These are phyloP conservation scores for Lithosia quadra DNA, from an alignment of 2,888 invertebrate genomes.

Conservation along the genomic window DNA sequence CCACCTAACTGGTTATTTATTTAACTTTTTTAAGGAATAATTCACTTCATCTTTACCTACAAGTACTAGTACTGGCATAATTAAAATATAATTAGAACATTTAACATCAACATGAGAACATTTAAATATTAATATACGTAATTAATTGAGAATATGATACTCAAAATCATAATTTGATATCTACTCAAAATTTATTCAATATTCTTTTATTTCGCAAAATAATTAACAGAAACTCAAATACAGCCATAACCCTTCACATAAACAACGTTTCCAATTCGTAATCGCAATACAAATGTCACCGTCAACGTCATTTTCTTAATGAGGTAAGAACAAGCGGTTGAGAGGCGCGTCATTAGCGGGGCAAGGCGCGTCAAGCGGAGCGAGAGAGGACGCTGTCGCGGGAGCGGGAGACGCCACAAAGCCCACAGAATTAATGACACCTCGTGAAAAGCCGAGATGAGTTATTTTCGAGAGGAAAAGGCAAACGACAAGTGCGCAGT, in stretches of 20 bases:
- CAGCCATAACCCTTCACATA: conserved; percentile 23
- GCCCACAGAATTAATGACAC: conserved; percentile 82
- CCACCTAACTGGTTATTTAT: too few relatives aligned
- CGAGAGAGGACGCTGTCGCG: conserved; percentile 55
- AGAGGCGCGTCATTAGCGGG: conserved; percentile 75
- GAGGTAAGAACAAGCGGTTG: conserved; percentile 77
- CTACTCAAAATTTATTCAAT: too few relatives aligned
- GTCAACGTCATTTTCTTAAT: conserved; percentile 72
- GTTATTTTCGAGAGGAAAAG: conserved; percentile 86
- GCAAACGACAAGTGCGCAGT: conserved; percentile 81
- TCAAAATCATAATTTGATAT: too few relatives aligned
- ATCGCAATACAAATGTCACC: conserved; percentile 50
- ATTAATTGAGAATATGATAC: too few relatives aligned
- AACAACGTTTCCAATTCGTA: conserved; percentile 49
- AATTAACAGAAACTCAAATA: conserved; percentile 24
- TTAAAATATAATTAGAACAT: too few relatives aligned
- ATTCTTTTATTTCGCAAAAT: background rate
- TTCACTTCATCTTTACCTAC: too few relatives aligned
- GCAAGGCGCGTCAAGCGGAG: conserved; percentile 62
- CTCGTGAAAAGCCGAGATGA: conserved; percentile 84
- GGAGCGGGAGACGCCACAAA: conserved; percentile 63
- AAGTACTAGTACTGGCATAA: too few relatives aligned
- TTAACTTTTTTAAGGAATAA: too few relatives aligned
- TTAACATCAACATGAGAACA: too few relatives aligned
- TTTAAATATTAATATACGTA: too few relatives aligned